Percentiles rank a stretch among this genome's conserved stretches.
These are phyloP conservation scores for Forpus xanthops DNA, from an alignment of 2,797 vertebrate genomes.

Conservation along the genomic window DNA sequence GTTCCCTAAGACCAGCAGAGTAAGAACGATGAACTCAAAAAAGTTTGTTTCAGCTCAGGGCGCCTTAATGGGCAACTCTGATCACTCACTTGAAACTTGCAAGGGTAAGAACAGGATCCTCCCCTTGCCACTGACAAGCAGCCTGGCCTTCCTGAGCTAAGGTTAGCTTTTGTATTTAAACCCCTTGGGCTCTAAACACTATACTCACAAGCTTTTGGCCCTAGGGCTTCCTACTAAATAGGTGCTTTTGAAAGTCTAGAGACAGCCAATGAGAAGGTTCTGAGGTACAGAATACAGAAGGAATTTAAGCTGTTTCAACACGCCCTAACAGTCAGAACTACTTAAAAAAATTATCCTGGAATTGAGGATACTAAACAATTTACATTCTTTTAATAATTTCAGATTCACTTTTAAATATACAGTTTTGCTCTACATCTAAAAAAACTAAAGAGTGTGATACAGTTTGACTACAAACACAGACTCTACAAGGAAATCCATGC, in stretches of 20 bases:
- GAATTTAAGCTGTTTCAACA: slow-evolving; percentile 52
- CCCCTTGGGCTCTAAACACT: slow-evolving; percentile 6
- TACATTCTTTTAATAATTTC: slow-evolving; percentile 47
- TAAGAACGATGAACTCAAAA: background rate
- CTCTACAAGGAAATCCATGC: background rate
- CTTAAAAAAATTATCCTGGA: background rate
- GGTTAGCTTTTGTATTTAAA: slow-evolving; percentile 9
- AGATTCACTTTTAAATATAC: background rate
- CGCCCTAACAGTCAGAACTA: slow-evolving; percentile 15
- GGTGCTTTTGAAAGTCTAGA: slow-evolving; percentile 6
- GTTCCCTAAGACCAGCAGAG: background rate
- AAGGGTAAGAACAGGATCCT: background rate
- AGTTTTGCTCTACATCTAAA: background rate
- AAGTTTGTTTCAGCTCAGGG: background rate
- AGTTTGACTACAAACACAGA: background rate
- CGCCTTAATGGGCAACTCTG: background rate
- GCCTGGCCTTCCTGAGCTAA: slow-evolving; percentile 1
- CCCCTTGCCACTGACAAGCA: background rate
- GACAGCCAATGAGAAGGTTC: slow-evolving; percentile 22
- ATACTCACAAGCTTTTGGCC: background rate
- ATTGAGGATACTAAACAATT: slow-evolving; percentile 6
- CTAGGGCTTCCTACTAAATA: slow-evolving; percentile 3
- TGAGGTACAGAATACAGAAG: slow-evolving; percentile 18
- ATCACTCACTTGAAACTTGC: background rate
- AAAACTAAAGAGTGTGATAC: background rate